Percentiles rank a stretch among this genome's conserved stretches.
Conservation (phyloP, 2,888 invertebrate species). For the Amblyjoppa fuscipennis region DNA sequence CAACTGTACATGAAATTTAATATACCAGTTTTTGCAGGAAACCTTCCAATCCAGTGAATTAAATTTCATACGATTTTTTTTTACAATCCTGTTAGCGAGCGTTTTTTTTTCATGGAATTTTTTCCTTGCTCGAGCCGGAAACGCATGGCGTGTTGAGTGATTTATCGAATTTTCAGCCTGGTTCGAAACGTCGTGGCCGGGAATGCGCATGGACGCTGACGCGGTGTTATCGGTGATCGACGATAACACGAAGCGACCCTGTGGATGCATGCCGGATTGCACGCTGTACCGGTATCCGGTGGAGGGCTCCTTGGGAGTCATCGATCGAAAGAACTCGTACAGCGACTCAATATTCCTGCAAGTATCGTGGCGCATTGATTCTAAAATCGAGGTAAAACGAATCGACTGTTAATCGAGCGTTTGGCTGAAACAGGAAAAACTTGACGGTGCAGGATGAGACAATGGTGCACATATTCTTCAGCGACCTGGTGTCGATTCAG, state of each 20-base stretch:
- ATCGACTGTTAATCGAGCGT: not conserved
- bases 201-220: constrained; percentile 73
- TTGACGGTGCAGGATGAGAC: constrained; percentile 86
- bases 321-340: constrained; percentile 85
- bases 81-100: too few species aligned
- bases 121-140: not conserved
- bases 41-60: too few species aligned
- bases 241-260: constrained; percentile 75
- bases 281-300: constrained; percentile 88
- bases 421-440: constrained; percentile 84
- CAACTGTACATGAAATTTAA: too few species aligned
- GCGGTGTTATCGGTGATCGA: constrained; percentile 52
- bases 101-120: not conserved
- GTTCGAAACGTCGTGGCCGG: constrained; percentile 84
- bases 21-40: too few species aligned
- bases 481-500: constrained; percentile 89
- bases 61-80: too few species aligned
- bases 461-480: constrained; percentile 89
- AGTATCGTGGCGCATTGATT: constrained; percentile 76
- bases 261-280: constrained; percentile 89
- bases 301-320: constrained; percentile 88
- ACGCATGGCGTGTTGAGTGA: not conserved
- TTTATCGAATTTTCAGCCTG: constrained; percentile 69
- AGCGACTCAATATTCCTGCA: constrained; percentile 86
- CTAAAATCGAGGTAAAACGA: not conserved